Percentiles rank a stretch among this genome's conserved stretches.
These are phyloP conservation scores for Dryobates pubescens DNA, from an alignment of 2,797 vertebrate genomes.

Conservation along the genomic window DNA sequence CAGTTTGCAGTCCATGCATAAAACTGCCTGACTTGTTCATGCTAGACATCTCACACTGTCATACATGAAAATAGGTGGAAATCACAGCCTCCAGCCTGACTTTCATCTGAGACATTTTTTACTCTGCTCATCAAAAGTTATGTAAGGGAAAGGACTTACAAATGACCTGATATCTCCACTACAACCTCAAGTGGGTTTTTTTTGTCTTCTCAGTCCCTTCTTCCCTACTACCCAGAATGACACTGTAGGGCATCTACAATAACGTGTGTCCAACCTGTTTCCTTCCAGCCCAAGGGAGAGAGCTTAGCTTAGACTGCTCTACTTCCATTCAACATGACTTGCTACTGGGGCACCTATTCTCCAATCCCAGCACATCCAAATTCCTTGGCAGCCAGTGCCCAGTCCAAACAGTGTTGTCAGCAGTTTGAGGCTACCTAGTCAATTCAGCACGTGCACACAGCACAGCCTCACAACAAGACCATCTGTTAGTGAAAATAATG, in stretches of 20 bases:
- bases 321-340: neutral
- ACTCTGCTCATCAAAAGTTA: constrained; percentile 2
- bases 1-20: neutral
- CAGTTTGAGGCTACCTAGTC: neutral
- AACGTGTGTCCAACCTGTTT: neutral
- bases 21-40: neutral
- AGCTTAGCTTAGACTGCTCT: neutral
- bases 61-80: neutral
- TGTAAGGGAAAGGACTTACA: neutral
- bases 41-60: neutral
- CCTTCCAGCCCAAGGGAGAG: neutral
- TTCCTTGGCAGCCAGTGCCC: neutral
- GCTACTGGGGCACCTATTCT: neutral
- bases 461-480: neutral
- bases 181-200: neutral
- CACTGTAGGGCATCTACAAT: neutral
- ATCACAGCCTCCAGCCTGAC: neutral
- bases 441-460: neutral
- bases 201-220: neutral
- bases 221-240: neutral
- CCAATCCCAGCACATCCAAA: neutral
- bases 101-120: neutral
- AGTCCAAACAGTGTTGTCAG: neutral
- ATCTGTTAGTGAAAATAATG: neutral
- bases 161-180: neutral